Base-by-base conservation (phyloP, 2,888 invertebrate species). In the Gari tellinella region DNA sequence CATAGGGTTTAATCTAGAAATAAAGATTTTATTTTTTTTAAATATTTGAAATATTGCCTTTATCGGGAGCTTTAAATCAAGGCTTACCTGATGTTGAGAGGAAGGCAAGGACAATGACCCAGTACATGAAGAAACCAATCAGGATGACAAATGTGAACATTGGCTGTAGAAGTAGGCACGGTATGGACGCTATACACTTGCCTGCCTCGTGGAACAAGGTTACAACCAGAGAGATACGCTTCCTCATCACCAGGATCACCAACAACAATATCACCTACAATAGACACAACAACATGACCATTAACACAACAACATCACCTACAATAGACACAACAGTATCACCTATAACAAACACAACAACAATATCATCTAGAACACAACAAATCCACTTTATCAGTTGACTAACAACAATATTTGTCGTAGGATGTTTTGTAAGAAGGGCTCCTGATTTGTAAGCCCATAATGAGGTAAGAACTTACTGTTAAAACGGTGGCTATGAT, bases 201-300 rank as follows among this genome's bases (percentile, higher is more conserved):
- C 97, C 96, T 0, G 98, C 97, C 92, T 98, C 97, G 89, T 95
- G 95, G 91, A 98, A 98, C 69, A 98, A 93, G 21, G 95, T 95
- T 0, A 97, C 95, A 85, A 98, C 93, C 65, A 92, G 81, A 0
- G 83, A 72, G 31, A 92, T 85, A 17, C 91, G 77, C 78, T 89
- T 90, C 64, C 91, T 78, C 88, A 97, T 96, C 43, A 95, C 94
- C 0, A 98, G 95, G 86, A 96, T 95, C 84, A 96, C 95, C 58
- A 97, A 94, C 52, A 91, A 63, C 60, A 92, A 76, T 31, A 92
- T 85, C 19, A 92, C 74, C 88, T 89, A 78, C 17, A 72, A 72
- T 10, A 31, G 10, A 31, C 31, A 31, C 4, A 31, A 31, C 31
- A 31, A 31, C 48, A 48, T 48, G 21, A 56, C n/a, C n/a, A n/a